phyloP scores from a whole-genome alignment of 2,113 vertebrate species.

The Ornithorhynchus anatinus region DNA sequence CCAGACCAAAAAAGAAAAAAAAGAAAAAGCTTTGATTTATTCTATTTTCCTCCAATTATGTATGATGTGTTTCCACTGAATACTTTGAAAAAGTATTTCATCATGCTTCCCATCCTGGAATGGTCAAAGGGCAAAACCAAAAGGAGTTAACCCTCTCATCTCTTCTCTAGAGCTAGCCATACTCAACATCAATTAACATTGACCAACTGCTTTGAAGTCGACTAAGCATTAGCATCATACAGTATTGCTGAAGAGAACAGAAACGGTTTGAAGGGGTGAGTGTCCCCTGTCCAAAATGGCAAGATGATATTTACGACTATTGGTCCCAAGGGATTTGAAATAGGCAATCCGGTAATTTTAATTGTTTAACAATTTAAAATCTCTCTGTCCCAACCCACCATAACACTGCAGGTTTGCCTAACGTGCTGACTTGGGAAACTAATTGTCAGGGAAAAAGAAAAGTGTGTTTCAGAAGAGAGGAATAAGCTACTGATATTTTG shows the following conservation, averaged over 20 bases:
- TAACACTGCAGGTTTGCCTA: not conserved
- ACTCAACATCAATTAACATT: not conserved
- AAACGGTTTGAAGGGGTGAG: too few species aligned
- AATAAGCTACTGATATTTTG: not conserved
- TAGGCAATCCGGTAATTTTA: conserved; percentile 29
- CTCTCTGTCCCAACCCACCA: not conserved
- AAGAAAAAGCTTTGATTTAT: conserved; percentile 84
- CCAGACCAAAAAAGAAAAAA: conserved; percentile 68
- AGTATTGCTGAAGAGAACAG: conserved; percentile 2
- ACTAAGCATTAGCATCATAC: conserved; percentile 26
- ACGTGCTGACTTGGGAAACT: not conserved
- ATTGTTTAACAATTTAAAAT: conserved; percentile 13
- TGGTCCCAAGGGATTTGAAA: conserved; percentile 49
- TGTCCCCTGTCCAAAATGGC: conserved; percentile 45
- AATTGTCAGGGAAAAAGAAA: not conserved
- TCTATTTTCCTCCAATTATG: conserved; percentile 87
- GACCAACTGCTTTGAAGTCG: not conserved
- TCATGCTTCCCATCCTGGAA: conserved; percentile 79
- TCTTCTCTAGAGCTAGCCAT: conserved; percentile 15
- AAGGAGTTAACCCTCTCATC: conserved; percentile 71
- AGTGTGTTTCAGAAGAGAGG: not conserved
- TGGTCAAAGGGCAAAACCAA: conserved; percentile 77
- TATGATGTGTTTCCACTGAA: conserved; percentile 82
- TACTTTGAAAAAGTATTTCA: conserved; percentile 86
- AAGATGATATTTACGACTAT: conserved; percentile 61